These are phyloP conservation scores for Tanypteryx hageni DNA, from an alignment of 2,888 invertebrate genomes.

Conservation along the genomic window DNA sequence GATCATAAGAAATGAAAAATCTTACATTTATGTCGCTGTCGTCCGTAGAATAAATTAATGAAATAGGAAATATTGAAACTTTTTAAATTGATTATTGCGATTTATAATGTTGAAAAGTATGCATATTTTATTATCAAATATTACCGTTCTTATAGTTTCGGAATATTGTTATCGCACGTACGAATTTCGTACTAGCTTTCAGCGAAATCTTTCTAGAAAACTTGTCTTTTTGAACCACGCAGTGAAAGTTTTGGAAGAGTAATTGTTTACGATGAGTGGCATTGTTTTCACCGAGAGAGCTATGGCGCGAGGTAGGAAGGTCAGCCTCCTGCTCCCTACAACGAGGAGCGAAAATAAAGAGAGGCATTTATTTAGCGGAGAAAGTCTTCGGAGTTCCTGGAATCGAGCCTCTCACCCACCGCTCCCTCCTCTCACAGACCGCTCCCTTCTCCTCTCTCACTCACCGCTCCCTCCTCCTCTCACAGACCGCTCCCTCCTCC, in stretches of 20 bases:
- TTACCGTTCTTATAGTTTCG: too few relatives aligned
- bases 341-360: not conserved
- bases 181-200: too few relatives aligned
- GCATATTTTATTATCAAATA: too few relatives aligned
- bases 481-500: too few relatives aligned
- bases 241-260: not conserved
- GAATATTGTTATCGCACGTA: too few relatives aligned
- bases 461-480: too few relatives aligned
- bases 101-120: too few relatives aligned
- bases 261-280: not conserved
- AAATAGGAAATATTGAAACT: too few relatives aligned
- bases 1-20: too few relatives aligned
- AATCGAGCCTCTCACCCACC: not conserved
- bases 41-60: too few relatives aligned
- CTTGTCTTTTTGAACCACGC: not conserved
- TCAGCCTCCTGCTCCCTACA: not conserved
- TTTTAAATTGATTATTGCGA: too few relatives aligned
- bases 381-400: not conserved
- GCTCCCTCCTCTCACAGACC: not conserved
- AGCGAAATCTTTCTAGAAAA: not conserved
- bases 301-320: not conserved
- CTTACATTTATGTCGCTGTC: too few relatives aligned
- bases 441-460: not conserved
- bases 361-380: constrained; percentile 19
- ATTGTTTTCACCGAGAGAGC: not conserved